phyloP scores from a whole-genome alignment of 2,888 invertebrate genomes.

The Diogma glabrata region DNA sequence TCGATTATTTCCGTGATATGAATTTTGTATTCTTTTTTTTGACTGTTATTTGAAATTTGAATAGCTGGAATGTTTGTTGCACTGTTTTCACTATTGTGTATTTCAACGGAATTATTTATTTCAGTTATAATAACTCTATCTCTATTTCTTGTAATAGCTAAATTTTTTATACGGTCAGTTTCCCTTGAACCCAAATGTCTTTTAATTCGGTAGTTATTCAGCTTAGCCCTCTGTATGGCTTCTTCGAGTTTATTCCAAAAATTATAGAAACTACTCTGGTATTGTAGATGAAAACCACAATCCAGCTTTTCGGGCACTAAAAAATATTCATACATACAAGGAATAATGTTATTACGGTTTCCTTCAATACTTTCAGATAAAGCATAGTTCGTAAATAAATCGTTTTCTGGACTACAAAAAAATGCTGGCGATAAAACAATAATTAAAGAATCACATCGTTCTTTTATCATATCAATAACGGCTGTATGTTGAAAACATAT shows the following conservation, averaged over 20 bases:
- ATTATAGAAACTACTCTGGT: not conserved
- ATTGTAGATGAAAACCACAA: too few species aligned
- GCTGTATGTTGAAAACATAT: not conserved
- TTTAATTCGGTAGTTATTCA: too few species aligned
- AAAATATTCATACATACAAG: slow-evolving; percentile 3
- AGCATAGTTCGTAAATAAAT: not conserved
- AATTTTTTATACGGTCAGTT: not conserved
- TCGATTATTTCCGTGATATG: too few species aligned
- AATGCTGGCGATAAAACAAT: not conserved
- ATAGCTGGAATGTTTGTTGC: too few species aligned
- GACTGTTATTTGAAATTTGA: too few species aligned
- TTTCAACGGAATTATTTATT: too few species aligned
- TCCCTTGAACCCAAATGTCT: not conserved
- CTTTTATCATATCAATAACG: not conserved
- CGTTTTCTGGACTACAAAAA: not conserved
- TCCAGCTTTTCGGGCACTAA: not conserved
- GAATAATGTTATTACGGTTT: not conserved
- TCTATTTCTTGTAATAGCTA: too few species aligned
- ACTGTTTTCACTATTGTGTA: too few species aligned
- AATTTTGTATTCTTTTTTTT: too few species aligned
- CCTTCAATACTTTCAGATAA: not conserved
- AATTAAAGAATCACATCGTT: slow-evolving; percentile 1
- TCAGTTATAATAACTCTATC: too few species aligned
- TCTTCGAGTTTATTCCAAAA: slow-evolving; percentile 4
- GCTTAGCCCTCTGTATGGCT: not conserved